Percentiles rank a stretch among this genome's conserved stretches.
Evolutionary conservation across 2,888 invertebrate species (phyloP).

Genomic region (Dysmachus trigonus): DNA sequence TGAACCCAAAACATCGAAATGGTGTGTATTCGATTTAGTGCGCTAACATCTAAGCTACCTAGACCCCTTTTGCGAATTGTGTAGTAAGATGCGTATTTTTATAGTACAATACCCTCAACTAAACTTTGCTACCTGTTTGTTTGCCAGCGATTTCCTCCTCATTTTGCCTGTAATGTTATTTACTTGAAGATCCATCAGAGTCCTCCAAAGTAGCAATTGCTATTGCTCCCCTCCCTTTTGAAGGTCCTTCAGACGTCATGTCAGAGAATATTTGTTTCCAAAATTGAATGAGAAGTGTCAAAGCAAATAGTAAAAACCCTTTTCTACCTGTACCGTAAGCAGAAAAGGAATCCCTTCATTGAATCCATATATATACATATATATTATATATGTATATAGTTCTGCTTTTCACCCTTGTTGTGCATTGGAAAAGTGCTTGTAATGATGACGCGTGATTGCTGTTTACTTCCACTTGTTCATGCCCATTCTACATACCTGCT

Average conservation of each 20-base stretch:
- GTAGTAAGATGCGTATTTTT: not conserved
- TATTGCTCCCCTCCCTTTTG: not conserved
- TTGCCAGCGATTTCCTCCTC: not conserved
- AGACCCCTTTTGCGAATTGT: not conserved
- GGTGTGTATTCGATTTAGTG: not conserved
- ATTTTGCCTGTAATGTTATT: not conserved
- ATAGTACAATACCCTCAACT: not conserved
- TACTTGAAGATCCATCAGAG: not conserved
- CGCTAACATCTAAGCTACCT: no score
- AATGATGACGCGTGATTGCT: constrained; percentile 38
- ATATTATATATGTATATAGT: not conserved
- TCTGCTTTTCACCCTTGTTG: not conserved
- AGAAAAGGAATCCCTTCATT: not conserved
- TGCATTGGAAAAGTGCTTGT: not conserved
- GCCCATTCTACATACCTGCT: not conserved
- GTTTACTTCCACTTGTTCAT: constrained; percentile 20
- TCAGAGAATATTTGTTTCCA: not conserved
- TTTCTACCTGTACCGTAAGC: not conserved
- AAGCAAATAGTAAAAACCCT: not conserved
- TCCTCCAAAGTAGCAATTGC: not conserved
- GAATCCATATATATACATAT: not conserved
- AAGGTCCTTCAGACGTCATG: not conserved
- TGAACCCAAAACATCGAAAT: not conserved
- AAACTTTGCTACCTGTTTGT: not conserved
- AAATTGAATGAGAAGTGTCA: not conserved